These are phyloP conservation scores for Lamproptera curius DNA, from an alignment of 2,888 invertebrate species.

Conservation along the genomic window DNA sequence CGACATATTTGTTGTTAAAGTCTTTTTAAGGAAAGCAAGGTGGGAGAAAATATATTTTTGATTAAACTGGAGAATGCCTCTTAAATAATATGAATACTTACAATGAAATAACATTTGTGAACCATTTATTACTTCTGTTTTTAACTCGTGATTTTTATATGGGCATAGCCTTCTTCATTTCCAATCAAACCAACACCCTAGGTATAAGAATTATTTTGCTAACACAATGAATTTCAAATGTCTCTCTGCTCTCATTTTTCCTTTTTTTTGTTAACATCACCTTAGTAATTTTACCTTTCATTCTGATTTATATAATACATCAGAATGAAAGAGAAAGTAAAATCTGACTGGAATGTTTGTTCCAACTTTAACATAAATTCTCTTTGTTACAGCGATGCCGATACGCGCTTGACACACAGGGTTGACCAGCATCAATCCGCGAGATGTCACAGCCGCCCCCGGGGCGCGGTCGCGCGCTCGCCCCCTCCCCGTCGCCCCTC, in stretches of 20 bases:
- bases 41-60: background rate
- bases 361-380: too few relatives aligned
- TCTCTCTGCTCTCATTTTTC: background rate
- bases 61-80: too few relatives aligned
- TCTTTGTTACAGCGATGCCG: slow-evolving; percentile 71
- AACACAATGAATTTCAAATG: background rate
- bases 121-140: too few relatives aligned
- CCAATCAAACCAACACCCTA: too few relatives aligned
- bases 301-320: background rate
- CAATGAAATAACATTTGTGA: too few relatives aligned
- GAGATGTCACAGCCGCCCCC: slow-evolving; percentile 74
- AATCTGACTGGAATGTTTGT: too few relatives aligned
- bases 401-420: slow-evolving; percentile 76
- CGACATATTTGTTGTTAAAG: too few relatives aligned
- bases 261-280: background rate
- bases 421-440: slow-evolving; percentile 73
- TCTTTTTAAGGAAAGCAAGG: background rate
- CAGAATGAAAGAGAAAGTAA: background rate
- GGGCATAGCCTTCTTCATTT: too few relatives aligned
- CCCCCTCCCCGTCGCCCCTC: slow-evolving; percentile 75
- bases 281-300: background rate
- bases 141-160: too few relatives aligned
- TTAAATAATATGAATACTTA: too few relatives aligned
- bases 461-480: slow-evolving; percentile 69
- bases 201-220: background rate